A percentile compares a stretch with the other conserved stretches of the same genome.
Conservation (phyloP, 2,888 invertebrate species). For the Catocala fraxini region DNA sequence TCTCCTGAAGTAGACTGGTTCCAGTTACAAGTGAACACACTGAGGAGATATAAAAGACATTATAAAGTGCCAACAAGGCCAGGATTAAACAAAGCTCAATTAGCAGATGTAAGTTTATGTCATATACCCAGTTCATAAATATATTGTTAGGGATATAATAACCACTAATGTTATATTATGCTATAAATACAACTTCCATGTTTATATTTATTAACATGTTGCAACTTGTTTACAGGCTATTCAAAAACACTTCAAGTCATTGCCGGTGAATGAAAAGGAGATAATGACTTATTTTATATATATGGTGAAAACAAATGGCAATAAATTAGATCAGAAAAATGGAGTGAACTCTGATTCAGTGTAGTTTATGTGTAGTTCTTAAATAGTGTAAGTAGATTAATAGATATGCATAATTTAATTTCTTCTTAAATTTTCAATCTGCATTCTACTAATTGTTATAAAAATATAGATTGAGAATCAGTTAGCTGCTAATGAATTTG, state of each 20-base stretch:
- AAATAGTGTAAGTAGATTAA: conserved; percentile 59
- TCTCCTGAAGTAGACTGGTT: conserved; percentile 97
- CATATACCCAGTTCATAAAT: too few relatives aligned
- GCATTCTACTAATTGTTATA: conserved; percentile 56
- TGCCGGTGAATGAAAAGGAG: conserved; percentile 98
- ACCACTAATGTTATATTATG: too few relatives aligned
- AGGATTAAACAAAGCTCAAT: conserved; percentile 97
- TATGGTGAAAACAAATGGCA: conserved; percentile 97
- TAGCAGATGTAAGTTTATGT: conserved; percentile 94
- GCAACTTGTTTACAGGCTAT: conserved; percentile 91
- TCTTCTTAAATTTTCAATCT: conserved; percentile 65
- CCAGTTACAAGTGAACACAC: conserved; percentile 97
- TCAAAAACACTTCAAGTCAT: conserved; percentile 97
- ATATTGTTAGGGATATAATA: too few relatives aligned
- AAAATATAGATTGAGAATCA: conserved; percentile 62
- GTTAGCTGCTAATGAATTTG: conserved; percentile 49
- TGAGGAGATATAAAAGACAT: conserved; percentile 97
- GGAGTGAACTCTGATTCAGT: conserved; percentile 90
- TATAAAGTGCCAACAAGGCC: conserved; percentile 97
- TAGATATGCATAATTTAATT: conserved; percentile 58
- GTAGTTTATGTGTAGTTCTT: conserved; percentile 68
- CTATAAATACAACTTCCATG: too few relatives aligned
- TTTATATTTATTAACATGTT: neutral
- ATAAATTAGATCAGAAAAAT: conserved; percentile 95
- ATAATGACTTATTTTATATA: conserved; percentile 98